Percentiles rank a stretch among this genome's conserved stretches.
These are phyloP conservation scores for Polymixis lichenea DNA, from an alignment of 2,888 invertebrate genomes.

Conservation along the genomic window DNA sequence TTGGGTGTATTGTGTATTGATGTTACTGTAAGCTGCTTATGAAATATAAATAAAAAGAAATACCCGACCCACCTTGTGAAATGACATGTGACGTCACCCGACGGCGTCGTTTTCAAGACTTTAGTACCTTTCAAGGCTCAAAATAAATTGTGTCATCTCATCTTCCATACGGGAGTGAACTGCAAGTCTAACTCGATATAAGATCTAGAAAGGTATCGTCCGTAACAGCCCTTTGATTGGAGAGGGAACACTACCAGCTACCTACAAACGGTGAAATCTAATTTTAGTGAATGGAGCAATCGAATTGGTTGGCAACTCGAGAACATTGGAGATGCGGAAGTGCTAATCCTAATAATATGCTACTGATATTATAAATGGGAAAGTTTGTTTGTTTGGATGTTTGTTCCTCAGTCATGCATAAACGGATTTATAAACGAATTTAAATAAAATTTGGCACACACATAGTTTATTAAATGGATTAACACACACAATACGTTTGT, in stretches of 20 bases:
- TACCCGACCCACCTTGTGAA: background rate
- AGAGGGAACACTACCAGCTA: slow-evolving; percentile 67
- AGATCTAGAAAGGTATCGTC: slow-evolving; percentile 47
- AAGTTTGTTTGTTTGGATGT: too few relatives aligned
- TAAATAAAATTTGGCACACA: too few relatives aligned
- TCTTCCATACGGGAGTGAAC: background rate
- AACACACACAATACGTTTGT: too few relatives aligned
- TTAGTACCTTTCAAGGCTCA: too few relatives aligned
- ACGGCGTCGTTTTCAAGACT: background rate
- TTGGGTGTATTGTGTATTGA: slow-evolving; percentile 11
- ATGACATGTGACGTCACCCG: background rate
- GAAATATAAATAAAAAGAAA: slow-evolving; percentile 1
- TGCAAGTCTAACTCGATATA: background rate
- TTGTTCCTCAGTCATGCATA: too few relatives aligned
- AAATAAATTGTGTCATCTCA: background rate
- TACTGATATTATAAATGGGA: too few relatives aligned
- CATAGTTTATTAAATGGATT: too few relatives aligned
- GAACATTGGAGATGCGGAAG: slow-evolving; percentile 41
- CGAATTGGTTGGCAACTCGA: slow-evolving; percentile 62
- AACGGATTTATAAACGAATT: too few relatives aligned
- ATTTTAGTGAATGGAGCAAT: slow-evolving; percentile 68
- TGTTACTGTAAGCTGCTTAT: slow-evolving; percentile 1
- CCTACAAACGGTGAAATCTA: slow-evolving; percentile 71
- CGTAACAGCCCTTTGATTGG: slow-evolving; percentile 69
- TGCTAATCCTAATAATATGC: too few relatives aligned